phyloP scores from a whole-genome alignment of 2,797 vertebrate genomes.

The Enteromius anoplus region DNA sequence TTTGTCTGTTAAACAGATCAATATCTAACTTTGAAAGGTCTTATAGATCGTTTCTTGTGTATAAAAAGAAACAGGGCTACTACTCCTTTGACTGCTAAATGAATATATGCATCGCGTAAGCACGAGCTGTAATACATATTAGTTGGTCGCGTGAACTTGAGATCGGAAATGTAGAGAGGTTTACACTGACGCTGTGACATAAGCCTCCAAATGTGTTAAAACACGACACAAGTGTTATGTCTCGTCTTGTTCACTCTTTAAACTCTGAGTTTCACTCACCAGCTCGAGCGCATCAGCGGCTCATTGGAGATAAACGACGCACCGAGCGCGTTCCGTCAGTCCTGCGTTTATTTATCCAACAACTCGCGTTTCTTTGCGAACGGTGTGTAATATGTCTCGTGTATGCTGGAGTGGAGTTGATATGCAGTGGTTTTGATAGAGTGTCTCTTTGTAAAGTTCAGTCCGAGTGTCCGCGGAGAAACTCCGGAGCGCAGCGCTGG shows the following conservation, averaged over 20 bases:
- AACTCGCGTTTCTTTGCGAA: not conserved
- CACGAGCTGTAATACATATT: not conserved
- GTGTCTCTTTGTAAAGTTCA: slow-evolving; percentile 27
- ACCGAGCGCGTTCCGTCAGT: slow-evolving; percentile 14
- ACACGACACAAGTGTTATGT: not conserved
- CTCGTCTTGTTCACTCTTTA: not conserved
- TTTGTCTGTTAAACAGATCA: not conserved
- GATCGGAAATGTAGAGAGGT: not conserved
- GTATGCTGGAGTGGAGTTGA: not conserved
- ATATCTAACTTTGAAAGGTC: too few species aligned
- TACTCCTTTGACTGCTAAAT: not conserved
- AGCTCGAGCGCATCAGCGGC: slow-evolving; percentile 36
- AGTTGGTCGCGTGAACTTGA: not conserved
- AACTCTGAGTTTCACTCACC: slow-evolving; percentile 33
- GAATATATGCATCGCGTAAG: not conserved
- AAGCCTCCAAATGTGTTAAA: not conserved
- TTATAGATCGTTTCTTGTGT: not conserved
- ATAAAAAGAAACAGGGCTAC: too few species aligned
- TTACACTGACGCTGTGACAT: not conserved
- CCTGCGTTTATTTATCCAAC: slow-evolving; percentile 28
- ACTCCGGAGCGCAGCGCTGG: slow-evolving; percentile 59
- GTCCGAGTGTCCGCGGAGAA: slow-evolving; percentile 39
- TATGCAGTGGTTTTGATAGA: not conserved
- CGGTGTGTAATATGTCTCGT: not conserved
- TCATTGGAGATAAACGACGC: slow-evolving; percentile 3